These are phyloP conservation scores for Drosophila paucipuncta DNA, from an alignment of 2,888 invertebrate species.

Conservation along the genomic window DNA sequence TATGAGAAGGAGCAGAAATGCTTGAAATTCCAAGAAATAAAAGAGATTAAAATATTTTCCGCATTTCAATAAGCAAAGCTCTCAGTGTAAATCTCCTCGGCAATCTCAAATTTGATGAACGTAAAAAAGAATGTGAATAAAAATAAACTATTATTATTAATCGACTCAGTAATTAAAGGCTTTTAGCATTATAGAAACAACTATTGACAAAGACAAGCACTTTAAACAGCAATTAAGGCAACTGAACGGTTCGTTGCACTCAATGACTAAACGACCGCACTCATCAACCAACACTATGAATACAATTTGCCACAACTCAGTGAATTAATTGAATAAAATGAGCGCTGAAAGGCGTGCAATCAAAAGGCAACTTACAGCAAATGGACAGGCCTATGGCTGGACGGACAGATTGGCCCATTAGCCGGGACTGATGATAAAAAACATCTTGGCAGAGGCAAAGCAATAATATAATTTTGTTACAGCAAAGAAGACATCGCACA, in stretches of 20 bases:
- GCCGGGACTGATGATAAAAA: slow-evolving; percentile 69
- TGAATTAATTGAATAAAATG: slow-evolving; percentile 68
- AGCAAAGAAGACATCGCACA: slow-evolving; percentile 65
- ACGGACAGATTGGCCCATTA: slow-evolving; percentile 59
- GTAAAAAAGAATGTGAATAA: background rate
- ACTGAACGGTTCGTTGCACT: slow-evolving; percentile 53
- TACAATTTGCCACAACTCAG: slow-evolving; percentile 42
- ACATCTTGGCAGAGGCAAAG: slow-evolving; percentile 57
- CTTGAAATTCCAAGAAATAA: background rate
- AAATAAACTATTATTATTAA: slow-evolving; percentile 10
- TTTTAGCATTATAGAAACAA: slow-evolving; percentile 11
- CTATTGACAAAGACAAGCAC: slow-evolving; percentile 16
- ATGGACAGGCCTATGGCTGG: slow-evolving; percentile 5
- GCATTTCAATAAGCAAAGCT: background rate
- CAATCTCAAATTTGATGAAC: background rate
- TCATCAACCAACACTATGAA: slow-evolving; percentile 41
- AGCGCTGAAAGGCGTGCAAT: slow-evolving; percentile 57
- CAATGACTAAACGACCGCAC: slow-evolving; percentile 26
- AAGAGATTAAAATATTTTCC: background rate
- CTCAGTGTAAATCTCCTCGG: background rate
- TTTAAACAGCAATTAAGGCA: slow-evolving; percentile 22
- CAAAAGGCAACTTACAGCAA: slow-evolving; percentile 45
- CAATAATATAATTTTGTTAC: slow-evolving; percentile 47
- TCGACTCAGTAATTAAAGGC: slow-evolving; percentile 8
- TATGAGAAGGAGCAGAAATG: background rate